Conservation (phyloP, 2,113 vertebrate species). For the Steatornis caripensis region DNA sequence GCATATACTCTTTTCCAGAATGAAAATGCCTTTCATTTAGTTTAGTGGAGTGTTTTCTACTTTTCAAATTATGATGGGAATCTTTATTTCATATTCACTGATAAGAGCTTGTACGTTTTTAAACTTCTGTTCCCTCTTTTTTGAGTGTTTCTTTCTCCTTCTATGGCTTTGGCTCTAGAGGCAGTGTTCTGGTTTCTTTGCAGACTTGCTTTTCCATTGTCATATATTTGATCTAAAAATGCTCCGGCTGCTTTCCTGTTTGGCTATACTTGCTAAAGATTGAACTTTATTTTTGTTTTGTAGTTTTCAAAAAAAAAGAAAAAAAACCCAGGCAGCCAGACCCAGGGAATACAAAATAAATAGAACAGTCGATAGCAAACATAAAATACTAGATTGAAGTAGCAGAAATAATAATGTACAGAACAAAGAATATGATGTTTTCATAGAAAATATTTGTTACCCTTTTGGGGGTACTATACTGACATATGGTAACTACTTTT, state of each 20-base stretch:
- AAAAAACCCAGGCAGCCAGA: neutral
- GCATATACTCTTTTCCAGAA: neutral
- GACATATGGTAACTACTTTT: neutral
- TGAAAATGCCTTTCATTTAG: neutral
- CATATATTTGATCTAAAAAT: neutral
- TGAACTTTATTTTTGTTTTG: neutral
- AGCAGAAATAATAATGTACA: neutral
- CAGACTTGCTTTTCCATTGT: neutral
- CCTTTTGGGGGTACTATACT: neutral
- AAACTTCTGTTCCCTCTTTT: neutral
- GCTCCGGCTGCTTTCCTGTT: neutral
- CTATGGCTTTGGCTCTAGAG: neutral
- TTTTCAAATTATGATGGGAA: neutral
- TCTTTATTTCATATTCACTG: neutral
- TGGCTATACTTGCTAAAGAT: neutral
- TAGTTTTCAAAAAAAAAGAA: neutral
- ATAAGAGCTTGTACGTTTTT: neutral
- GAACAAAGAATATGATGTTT: neutral
- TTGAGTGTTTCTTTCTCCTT: neutral
- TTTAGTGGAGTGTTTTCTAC: neutral
- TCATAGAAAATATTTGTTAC: neutral
- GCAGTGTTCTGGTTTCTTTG: neutral
- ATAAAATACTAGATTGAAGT: neutral
- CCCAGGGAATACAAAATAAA: neutral
- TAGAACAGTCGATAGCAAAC: neutral